Base-by-base conservation (phyloP, 2,797 vertebrate genomes). In the Falco biarmicus region DNA sequence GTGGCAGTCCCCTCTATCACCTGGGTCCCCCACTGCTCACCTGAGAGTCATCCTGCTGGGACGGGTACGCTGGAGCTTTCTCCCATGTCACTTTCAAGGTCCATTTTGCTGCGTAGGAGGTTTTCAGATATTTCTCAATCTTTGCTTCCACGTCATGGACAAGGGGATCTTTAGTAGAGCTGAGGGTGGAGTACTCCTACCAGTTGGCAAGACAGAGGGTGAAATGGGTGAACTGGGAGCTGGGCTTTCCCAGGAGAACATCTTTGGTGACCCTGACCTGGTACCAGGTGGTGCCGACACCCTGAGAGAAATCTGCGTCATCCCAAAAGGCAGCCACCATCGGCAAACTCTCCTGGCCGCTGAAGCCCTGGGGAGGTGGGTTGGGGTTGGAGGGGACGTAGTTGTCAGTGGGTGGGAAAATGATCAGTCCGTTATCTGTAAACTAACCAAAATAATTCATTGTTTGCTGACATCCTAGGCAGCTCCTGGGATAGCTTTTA, bases 51-150 rank as follows among this genome's bases (percentile, higher is more conserved):
- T 48, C 13, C 53, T 4, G 31, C 10, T 0, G 18, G 32, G 97
- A 96, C 0, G 97, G 97, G 78, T 98, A 98, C 0, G 95, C 87
- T 0, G 91, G 89, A 34, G 94, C 97, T 28, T 97, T 88, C n/a
- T 96, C 96, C 98, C 98, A 98, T 0, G 98, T 98, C 93, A 98
- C 95, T 94, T 98, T 98, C 79, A 98, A 93, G 15, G 98, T 98
- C 98, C 98, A 98, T 79, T 89, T 97, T 66, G 98, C 98, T 70
- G 25, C 31, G 3, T 97, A 98, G 29, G 71, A 11, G 5, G 16
- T 84, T 48, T 91, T 63, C 63, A 96, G 26, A 31, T 97, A 96
- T 17, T 77, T 97, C 29, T 56, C 28, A 74, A 98, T 97, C 92
- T 93, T 97, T 51, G 61, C 70, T 90, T 98, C 98, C 51, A 98